phyloP scores from a whole-genome alignment of 1,140 invertebrate genomes.

The Xylocopa sonorina region DNA sequence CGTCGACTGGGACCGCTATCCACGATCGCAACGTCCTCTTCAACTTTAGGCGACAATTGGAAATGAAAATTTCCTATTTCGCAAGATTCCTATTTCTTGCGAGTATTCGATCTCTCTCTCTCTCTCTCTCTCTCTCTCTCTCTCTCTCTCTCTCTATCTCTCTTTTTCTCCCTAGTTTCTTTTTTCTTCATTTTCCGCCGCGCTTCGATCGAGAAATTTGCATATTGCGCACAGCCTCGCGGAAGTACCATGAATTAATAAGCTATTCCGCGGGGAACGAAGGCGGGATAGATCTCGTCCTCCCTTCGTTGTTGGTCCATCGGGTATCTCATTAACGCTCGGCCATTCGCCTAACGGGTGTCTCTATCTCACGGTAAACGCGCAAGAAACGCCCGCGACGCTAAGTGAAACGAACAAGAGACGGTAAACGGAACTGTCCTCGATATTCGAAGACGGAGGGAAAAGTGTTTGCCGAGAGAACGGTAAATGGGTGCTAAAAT shows the following conservation, averaged over 20 bases:
- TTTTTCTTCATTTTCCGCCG: not conserved
- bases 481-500: conserved; percentile 65
- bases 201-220: conserved; percentile 27
- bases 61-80: too few species aligned
- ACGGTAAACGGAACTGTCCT: conserved; percentile 49
- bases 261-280: conserved; percentile 10
- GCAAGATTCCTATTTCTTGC: too few species aligned
- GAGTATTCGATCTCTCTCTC: too few species aligned
- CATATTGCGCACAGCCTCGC: conserved; percentile 21
- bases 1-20: too few species aligned
- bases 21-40: too few species aligned
- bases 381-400: conserved; percentile 17
- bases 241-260: conserved; percentile 23
- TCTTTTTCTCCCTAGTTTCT: not conserved
- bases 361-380: conserved; percentile 41
- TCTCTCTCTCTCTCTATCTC: not conserved
- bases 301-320: conserved; percentile 34
- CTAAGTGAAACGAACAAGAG: conserved; percentile 62
- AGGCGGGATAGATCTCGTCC: conserved; percentile 16
- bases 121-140: not conserved
- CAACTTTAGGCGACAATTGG: too few species aligned
- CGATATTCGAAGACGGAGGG: conserved; percentile 29
- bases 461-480: conserved; percentile 52
- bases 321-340: conserved; percentile 62
- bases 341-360: not conserved